These are phyloP conservation scores for Tubulanus polymorphus DNA, from an alignment of 2,888 invertebrate species.

Conservation along the genomic window DNA sequence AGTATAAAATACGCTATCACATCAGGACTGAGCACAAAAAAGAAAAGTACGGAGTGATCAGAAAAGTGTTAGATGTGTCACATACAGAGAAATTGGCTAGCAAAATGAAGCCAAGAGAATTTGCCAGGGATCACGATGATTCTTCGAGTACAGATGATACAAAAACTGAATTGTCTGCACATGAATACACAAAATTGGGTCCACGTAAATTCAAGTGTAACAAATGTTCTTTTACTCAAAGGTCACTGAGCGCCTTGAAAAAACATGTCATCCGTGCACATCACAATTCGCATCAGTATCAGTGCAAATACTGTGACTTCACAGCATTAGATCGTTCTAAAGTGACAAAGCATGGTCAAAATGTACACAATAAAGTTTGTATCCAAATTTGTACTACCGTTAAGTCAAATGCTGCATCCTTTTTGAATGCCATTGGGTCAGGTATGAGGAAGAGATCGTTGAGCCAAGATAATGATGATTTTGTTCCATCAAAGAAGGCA, in stretches of 20 bases:
- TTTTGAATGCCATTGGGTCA: not conserved
- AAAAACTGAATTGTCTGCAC: not conserved
- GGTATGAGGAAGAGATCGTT: not conserved
- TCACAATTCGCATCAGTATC: not conserved
- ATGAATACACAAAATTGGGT: not conserved
- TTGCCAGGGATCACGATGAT: not conserved
- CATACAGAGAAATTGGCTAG: not conserved
- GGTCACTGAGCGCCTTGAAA: not conserved
- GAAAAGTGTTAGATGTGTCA: not conserved
- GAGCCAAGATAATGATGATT: not conserved
- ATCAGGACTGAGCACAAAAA: no score
- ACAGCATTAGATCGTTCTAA: not conserved
- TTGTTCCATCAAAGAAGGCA: no score
- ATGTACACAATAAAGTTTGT: not conserved
- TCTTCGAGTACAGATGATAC: not conserved
- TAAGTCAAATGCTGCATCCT: no score
- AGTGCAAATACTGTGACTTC: not conserved
- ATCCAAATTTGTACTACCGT: no score
- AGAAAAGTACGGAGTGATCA: not conserved
- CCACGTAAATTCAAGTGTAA: not conserved
- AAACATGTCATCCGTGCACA: not conserved
- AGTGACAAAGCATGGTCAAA: not conserved
- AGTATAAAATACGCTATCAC: no score
- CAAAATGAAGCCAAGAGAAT: not conserved
- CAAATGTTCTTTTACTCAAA: not conserved